phyloP scores from a whole-genome alignment of 2,888 invertebrate genomes.

The Prostheceraeus crozeri region DNA sequence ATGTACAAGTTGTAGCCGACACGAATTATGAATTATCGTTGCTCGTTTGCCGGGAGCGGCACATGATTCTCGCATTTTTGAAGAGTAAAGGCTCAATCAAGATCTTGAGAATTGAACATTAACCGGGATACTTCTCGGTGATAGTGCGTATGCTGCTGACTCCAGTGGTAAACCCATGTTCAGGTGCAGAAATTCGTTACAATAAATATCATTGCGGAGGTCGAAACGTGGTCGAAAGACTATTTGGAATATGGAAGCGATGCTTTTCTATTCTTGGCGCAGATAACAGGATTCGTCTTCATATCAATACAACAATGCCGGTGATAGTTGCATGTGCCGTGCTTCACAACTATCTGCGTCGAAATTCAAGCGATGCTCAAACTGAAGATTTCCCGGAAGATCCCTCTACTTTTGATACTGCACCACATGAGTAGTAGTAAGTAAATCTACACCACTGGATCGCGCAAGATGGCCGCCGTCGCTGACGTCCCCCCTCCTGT shows the following conservation, averaged over 20 bases:
- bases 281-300: neutral
- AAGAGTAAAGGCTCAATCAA: conserved; percentile 2
- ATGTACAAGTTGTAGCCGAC: conserved; percentile 5
- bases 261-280: conserved; percentile 9
- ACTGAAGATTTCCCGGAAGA: too few species aligned
- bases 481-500: too few species aligned
- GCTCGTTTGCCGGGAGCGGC: neutral
- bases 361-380: too few species aligned
- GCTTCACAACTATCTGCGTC: too few species aligned
- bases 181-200: neutral
- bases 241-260: conserved; percentile 10
- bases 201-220: neutral
- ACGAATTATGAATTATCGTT: conserved; percentile 2
- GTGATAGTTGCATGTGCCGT: conserved; percentile 22
- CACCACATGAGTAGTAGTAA: too few species aligned
- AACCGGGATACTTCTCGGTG: conserved; percentile 6
- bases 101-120: neutral
- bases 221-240: neutral
- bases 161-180: neutral
- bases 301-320: neutral
- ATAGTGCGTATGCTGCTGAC: conserved; percentile 10
- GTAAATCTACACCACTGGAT: too few species aligned
- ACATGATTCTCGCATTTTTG: conserved; percentile 19
- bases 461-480: too few species aligned
- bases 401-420: too few species aligned